Conservation (phyloP, 1,140 invertebrate genomes). For the Lamellibrachia luymesi region DNA sequence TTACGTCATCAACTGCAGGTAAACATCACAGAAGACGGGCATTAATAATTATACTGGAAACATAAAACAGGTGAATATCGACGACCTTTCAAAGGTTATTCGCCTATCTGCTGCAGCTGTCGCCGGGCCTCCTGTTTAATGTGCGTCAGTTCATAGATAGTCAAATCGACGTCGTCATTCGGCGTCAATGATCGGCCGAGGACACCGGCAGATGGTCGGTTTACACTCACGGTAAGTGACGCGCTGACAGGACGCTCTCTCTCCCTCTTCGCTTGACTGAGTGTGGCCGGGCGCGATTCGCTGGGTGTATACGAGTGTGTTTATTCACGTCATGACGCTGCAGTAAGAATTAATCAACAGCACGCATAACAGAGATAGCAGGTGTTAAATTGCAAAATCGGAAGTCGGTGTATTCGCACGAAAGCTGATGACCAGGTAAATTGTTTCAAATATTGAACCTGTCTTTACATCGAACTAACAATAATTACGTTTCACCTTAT, state of each 20-base stretch:
- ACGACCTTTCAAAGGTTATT: not conserved
- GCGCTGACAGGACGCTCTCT: not conserved
- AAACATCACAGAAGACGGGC: not conserved
- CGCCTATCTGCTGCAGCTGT: not conserved
- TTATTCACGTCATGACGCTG: not conserved
- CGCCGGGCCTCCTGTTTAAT: not conserved
- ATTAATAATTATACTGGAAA: not conserved
- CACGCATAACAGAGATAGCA: no score
- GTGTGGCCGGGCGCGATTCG: not conserved
- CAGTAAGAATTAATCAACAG: not conserved
- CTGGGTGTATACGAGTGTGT: not conserved
- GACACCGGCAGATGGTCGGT: not conserved
- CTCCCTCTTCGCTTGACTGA: no score
- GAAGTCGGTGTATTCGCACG: no score
- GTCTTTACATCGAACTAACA: no score
- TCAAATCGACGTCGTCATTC: not conserved
- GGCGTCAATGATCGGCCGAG: not conserved
- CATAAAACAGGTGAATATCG: not conserved
- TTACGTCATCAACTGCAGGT: not conserved
- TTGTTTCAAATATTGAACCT: no score
- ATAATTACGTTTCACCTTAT: no score
- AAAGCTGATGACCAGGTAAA: no score
- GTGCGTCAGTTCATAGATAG: not conserved
- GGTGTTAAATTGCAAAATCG: no score
- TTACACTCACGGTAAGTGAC: not conserved